These are phyloP conservation scores for Cataglyphis altisquamis DNA, from an alignment of 2,888 invertebrate species.

Conservation along the genomic window DNA sequence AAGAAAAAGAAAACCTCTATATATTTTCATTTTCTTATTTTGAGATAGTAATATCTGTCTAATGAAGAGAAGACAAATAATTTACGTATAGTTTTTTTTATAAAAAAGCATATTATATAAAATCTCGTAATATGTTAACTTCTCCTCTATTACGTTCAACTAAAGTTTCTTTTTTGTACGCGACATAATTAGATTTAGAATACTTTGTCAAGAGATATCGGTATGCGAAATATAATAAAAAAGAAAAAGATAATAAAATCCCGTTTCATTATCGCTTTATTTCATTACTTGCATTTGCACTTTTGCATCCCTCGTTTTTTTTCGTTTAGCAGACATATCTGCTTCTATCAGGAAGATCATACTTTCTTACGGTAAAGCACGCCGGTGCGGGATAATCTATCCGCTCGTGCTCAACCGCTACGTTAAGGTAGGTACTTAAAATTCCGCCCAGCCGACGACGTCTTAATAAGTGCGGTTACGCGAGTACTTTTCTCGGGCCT, in stretches of 20 bases:
- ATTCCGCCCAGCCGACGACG: slow-evolving; percentile 82
- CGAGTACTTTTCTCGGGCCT: slow-evolving; percentile 75
- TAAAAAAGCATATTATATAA: not conserved
- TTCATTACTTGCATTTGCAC: not conserved
- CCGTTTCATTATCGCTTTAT: not conserved
- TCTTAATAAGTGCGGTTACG: slow-evolving; percentile 85
- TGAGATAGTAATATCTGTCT: not conserved
- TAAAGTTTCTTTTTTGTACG: not conserved
- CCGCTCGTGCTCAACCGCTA: slow-evolving; percentile 74
- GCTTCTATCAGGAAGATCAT: slow-evolving; percentile 52
- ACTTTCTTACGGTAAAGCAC: slow-evolving; percentile 57
- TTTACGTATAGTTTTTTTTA: not conserved
- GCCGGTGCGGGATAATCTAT: slow-evolving; percentile 55
- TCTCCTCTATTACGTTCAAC: not conserved
- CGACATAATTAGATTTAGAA: not conserved
- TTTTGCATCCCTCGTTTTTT: not conserved
- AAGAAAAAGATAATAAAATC: not conserved
- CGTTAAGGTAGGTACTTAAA: slow-evolving; percentile 75
- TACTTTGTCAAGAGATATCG: not conserved
- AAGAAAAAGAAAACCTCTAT: not conserved
- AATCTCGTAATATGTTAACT: not conserved
- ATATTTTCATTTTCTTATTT: not conserved
- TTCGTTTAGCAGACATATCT: slow-evolving; percentile 22
- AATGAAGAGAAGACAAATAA: not conserved
- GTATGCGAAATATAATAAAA: not conserved